Base-by-base conservation (phyloP, 2,113 vertebrate genomes). In the Falcunculus frontatus region DNA sequence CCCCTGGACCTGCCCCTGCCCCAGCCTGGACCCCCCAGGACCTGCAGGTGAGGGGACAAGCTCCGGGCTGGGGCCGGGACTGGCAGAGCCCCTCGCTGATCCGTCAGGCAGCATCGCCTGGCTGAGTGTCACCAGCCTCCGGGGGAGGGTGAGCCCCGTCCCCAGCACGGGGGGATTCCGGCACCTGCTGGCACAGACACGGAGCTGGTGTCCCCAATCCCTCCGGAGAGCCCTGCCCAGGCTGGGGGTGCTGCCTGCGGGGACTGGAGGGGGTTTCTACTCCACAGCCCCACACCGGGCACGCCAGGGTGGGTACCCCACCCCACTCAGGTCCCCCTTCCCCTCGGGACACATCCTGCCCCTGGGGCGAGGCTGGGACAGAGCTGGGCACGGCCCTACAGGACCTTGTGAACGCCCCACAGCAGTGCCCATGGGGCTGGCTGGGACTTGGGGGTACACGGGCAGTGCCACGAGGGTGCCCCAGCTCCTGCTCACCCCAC, bases 71-170 rank as follows among this genome's bases (percentile, higher is more conserved):
- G 5, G 12, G 49, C 22, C 13, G 65, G 56, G 25, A 42, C 33
- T 12, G 52, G 62, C 70, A 60, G 17, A 79, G 39, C 65, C 60
- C 60, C 60, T 69, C 1, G 0, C 3, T 37, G 68, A 20, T 47
- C 52, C 0, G 0, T 10, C 29, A 0, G 33, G 47, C 44, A 46
- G 76, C 70, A 8, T 10, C 13, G 0, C 67, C 73, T 1, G 33
- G 30, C 68, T 19, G 47, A 32, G 75, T 1, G 6, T 11, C n/a
- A 9, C 23, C 50, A 49, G 80, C 30, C 42, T 7, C 53, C 0
- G 6, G 33, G 32, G 27, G 16, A n/a, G 52, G 11, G 8, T 29
- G 60, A 3, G 5, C 21, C 9, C 35, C 3, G 33, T 35, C 53
- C 67, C 77, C 63, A 23, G 73, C 25, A 2, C 21, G 5, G 49